Evolutionary conservation across 1,140 invertebrate species (phyloP).

Genomic region (Dendroctonus ponderosae): DNA sequence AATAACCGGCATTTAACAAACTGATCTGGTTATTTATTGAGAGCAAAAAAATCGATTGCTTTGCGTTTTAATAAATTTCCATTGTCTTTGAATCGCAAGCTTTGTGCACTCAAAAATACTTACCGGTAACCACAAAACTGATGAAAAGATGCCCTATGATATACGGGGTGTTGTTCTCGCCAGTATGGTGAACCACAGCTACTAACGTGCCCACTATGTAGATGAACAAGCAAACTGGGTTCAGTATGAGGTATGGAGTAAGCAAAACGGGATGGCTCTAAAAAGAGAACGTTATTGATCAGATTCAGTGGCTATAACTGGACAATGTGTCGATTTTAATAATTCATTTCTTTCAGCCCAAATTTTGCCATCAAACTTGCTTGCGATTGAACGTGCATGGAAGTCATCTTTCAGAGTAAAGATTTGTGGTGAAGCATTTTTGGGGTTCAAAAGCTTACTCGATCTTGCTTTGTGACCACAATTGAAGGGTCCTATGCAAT

Average conservation of each 20-base stretch:
- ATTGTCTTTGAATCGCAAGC: no score
- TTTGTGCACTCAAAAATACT: constrained; percentile 22
- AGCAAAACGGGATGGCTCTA: constrained; percentile 42
- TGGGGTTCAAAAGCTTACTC: no score
- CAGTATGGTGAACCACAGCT: constrained; percentile 43
- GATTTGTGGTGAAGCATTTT: no score
- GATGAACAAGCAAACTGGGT: constrained; percentile 38
- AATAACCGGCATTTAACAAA: background rate
- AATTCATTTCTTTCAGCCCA: no score
- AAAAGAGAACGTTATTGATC: background rate
- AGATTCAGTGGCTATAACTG: no score
- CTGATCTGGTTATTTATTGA: background rate
- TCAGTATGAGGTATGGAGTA: constrained; percentile 44
- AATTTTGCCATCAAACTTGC: no score
- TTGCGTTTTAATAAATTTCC: background rate
- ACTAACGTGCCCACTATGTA: constrained; percentile 42
- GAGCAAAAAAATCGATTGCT: background rate
- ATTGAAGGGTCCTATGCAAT: no score
- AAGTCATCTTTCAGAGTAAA: no score
- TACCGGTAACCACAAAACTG: constrained; percentile 35
- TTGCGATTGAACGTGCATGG: no score
- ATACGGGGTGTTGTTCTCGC: constrained; percentile 36
- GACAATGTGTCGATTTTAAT: no score
- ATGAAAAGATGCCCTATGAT: constrained; percentile 42
- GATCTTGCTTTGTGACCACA: no score